A percentile compares a stretch with the other conserved stretches of the same genome.
phyloP scores from a whole-genome alignment of 2,888 invertebrate species.

The Petrolisthes manimaculis region DNA sequence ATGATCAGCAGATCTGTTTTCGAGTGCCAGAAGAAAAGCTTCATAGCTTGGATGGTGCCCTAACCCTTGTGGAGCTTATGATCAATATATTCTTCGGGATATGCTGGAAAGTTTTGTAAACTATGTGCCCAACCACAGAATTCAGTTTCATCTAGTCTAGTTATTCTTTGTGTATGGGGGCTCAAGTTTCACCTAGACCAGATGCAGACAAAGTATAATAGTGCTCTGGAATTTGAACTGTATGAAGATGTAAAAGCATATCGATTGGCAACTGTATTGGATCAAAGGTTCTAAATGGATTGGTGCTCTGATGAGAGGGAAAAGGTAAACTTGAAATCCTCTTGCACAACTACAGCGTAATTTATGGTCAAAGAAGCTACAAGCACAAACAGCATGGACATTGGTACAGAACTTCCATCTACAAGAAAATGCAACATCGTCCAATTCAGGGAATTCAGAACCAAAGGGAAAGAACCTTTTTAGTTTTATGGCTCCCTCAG shows the following conservation, averaged over 20 bases:
- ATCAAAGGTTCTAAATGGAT: constrained; percentile 39
- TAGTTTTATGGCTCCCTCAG: constrained; percentile 15
- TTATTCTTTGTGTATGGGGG: constrained; percentile 5
- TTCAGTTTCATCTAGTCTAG: constrained; percentile 23
- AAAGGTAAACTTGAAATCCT: constrained; percentile 14
- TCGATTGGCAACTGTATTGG: constrained; percentile 29
- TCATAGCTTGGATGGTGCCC: constrained; percentile 7
- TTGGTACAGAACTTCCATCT: constrained; percentile 1
- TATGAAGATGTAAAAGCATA: constrained; percentile 28
- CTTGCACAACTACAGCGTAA: neutral
- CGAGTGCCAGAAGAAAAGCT: constrained; percentile 13
- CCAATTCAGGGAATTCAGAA: neutral
- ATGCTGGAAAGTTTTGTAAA: constrained; percentile 16
- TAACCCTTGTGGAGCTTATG: neutral
- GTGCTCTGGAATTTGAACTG: constrained; percentile 4
- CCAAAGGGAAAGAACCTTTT: constrained; percentile 4
- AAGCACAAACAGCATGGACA: neutral
- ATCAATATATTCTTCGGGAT: constrained; percentile 16
- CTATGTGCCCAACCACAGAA: neutral
- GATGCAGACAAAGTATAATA: constrained; percentile 17
- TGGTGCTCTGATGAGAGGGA: constrained; percentile 37
- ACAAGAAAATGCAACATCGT: neutral
- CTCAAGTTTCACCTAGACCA: constrained; percentile 16
- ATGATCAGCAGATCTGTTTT: neutral
- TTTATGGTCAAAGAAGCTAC: constrained; percentile 19